These are phyloP conservation scores for Cyphomyrmex costatus DNA, from an alignment of 1,140 invertebrate species.

Conservation along the genomic window DNA sequence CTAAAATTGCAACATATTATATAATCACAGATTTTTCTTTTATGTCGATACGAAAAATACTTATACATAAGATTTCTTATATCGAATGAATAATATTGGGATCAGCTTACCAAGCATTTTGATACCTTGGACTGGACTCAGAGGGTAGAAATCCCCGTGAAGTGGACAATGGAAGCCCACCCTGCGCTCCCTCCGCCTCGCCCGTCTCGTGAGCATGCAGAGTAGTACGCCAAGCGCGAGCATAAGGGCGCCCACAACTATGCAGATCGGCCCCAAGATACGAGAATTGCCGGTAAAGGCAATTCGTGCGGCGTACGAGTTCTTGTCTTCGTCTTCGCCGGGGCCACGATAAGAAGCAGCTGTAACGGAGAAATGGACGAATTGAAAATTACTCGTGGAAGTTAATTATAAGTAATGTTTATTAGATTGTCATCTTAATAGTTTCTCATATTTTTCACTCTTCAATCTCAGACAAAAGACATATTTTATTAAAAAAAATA, in stretches of 20 bases:
- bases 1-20: not conserved
- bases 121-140: constrained; percentile 88
- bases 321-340: constrained; percentile 90
- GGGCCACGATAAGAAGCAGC: constrained; percentile 92
- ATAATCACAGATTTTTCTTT: not conserved
- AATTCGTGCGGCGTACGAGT: constrained; percentile 90
- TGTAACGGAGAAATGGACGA: constrained; percentile 80
- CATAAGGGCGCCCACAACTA: constrained; percentile 91
- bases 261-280: constrained; percentile 91
- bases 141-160: constrained; percentile 92
- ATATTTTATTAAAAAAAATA: not conserved
- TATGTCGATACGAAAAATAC: not conserved
- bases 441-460: not conserved
- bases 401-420: not conserved
- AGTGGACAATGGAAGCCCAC: constrained; percentile 92
- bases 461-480: not conserved
- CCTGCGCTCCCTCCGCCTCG: constrained; percentile 89
- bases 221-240: constrained; percentile 88
- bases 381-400: not conserved
- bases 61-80: not conserved
- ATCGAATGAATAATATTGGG: not conserved
- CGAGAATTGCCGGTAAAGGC: constrained; percentile 91
- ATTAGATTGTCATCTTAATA: not conserved
- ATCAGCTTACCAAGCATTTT: constrained; percentile 82
- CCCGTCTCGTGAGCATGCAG: constrained; percentile 89